Conservation (phyloP, 2,797 vertebrate species). For the Sebastes diaconus region DNA sequence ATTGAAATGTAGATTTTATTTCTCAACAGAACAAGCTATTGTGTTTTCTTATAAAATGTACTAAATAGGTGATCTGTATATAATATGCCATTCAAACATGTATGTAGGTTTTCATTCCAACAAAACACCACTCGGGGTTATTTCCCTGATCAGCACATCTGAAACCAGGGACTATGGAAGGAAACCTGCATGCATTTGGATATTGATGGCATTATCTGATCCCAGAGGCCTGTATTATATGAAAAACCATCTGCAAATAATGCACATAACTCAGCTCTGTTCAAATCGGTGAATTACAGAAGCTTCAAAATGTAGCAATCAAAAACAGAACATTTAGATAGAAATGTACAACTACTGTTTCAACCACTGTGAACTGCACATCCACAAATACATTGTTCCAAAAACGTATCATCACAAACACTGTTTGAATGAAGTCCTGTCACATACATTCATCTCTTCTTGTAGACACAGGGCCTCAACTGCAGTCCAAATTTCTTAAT, state of each 20-base stretch:
- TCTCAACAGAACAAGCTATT: background rate
- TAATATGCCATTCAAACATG: background rate
- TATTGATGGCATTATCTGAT: background rate
- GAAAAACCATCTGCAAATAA: background rate
- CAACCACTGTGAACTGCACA: background rate
- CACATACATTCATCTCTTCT: constrained; percentile 79
- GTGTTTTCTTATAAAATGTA: background rate
- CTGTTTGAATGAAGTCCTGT: background rate
- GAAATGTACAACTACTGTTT: background rate
- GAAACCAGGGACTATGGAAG: background rate
- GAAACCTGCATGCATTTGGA: background rate
- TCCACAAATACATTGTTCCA: background rate
- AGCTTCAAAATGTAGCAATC: background rate
- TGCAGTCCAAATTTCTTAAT: constrained; percentile 73
- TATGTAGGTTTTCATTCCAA: background rate
- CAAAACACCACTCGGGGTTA: background rate
- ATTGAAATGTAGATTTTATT: background rate
- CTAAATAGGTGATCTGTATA: background rate
- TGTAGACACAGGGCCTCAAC: constrained; percentile 84
- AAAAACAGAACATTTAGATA: background rate
- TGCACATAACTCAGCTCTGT: background rate
- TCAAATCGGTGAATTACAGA: background rate
- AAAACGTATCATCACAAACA: background rate
- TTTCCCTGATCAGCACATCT: background rate
- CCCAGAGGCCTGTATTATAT: background rate